Evolutionary conservation across 1,140 invertebrate species (phyloP), one percentile per base, ranked within the genome.

Genomic region (Melitaea cinxia): DNA sequence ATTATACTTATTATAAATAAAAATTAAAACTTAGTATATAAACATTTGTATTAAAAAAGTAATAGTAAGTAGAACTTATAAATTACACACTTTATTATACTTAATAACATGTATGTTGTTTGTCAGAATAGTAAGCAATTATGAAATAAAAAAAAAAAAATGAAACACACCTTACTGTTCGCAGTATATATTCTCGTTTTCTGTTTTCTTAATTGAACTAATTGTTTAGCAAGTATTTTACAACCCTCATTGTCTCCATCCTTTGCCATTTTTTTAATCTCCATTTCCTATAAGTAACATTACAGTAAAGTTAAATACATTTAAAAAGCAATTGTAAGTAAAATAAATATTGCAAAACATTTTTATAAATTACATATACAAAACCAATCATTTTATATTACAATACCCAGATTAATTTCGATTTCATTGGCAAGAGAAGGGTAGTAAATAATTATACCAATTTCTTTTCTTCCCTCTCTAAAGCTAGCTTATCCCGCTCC

Each of bases 381-480:
- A 4, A 28, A 4, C 3, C 3, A 28, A n/a, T n/a, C n/a, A n/a
- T n/a, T 28, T 4, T 28, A 28, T 4, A 28, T 28, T 28, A 28
- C 26, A 28, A 28, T 4, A 28, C 26, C 26, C 7, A 4, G 26
- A 3, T 28, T 28, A 28, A 28, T 30, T 30, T 30, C 10, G 28
- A 30, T 30, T 7, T 30, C 4, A 7, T 30, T 10, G 9, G n/a
- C n/a, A 33, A 33, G 10, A 33, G n/a, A 7, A n/a, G n/a, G n/a
- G 7, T 12, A 0, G 28, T 9, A 35, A 37, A 37, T n/a, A 5
- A 37, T 37, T 83, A 87, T 91, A 96, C 95, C 76, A 98, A 83
- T 93, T 98, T 96, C 73, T 97, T 97, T 88, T 98, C 97, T 91
- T 98, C 96, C 76, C 94, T 92, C 88, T 98, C 97, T 58, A 98